phyloP scores from a whole-genome alignment of 2,888 invertebrate species.

The Hipparchia sbordonii region DNA sequence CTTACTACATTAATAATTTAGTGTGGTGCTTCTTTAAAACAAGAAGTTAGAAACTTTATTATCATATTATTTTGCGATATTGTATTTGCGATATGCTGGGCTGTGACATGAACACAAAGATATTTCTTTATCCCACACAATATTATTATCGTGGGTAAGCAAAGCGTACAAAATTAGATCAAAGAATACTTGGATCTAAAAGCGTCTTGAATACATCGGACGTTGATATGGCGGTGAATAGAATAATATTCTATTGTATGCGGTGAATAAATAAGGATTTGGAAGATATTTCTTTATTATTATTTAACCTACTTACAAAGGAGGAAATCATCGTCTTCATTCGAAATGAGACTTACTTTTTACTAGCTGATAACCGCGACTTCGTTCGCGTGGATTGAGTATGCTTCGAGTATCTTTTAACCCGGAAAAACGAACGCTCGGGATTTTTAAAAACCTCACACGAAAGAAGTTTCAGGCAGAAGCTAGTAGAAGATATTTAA shows the following conservation, averaged over 20 bases:
- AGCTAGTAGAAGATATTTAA: too few relatives aligned
- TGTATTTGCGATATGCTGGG: background rate
- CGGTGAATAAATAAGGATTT: constrained; percentile 5
- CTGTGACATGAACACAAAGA: constrained; percentile 10
- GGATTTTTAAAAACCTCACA: too few relatives aligned
- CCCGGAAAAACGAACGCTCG: too few relatives aligned
- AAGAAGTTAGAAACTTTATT: background rate
- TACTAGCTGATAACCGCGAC: too few relatives aligned
- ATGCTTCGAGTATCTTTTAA: too few relatives aligned
- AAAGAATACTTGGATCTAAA: constrained; percentile 15
- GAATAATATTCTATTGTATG: constrained; percentile 9
- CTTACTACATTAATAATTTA: too few relatives aligned
- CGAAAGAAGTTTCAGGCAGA: too few relatives aligned
- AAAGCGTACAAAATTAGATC: constrained; percentile 13
- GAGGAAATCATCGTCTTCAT: background rate
- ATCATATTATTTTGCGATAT: too few relatives aligned
- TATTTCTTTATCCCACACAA: constrained; percentile 3
- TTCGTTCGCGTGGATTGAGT: too few relatives aligned
- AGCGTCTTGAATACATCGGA: constrained; percentile 5
- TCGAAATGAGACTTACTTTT: too few relatives aligned
- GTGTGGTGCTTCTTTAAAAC: background rate
- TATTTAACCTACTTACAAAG: background rate
- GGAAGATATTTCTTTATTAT: background rate
- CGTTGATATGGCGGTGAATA: constrained; percentile 11
- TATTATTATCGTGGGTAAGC: constrained; percentile 6